These are phyloP conservation scores for Myripristis murdjan DNA, from an alignment of 2,797 vertebrate species.

Conservation along the genomic window DNA sequence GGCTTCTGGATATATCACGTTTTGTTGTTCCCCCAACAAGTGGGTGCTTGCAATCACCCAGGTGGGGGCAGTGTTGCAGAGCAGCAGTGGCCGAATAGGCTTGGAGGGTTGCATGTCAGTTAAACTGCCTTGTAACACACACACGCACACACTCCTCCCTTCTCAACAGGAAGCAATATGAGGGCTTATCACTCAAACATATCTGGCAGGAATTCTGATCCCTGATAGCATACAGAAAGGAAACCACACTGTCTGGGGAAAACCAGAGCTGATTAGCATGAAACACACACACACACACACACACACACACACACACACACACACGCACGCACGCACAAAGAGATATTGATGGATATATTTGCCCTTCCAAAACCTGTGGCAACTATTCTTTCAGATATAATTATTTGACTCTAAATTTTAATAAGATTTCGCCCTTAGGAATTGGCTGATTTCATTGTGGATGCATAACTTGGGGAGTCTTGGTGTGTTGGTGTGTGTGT, in stretches of 20 bases:
- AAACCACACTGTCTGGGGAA: conserved; percentile 12
- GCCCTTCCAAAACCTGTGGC: neutral
- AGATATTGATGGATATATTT: neutral
- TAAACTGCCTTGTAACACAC: neutral
- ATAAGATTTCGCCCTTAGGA: neutral
- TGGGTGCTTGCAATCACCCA: conserved; percentile 32
- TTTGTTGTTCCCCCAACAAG: neutral
- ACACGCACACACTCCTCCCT: conserved; percentile 37
- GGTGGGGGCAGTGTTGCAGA: conserved; percentile 65
- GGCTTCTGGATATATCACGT: no score
- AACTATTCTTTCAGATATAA: no score
- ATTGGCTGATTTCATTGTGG: conserved; percentile 22
- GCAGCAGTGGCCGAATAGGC: neutral
- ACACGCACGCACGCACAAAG: neutral
- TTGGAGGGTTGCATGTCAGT: neutral
- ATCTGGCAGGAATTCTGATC: conserved; percentile 75
- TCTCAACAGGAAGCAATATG: conserved; percentile 76
- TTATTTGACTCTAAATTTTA: no score
- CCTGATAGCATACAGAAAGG: conserved; percentile 43
- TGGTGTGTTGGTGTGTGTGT: neutral
- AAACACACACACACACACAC: conserved; percentile 11
- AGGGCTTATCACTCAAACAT: conserved; percentile 66
- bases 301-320: neutral
- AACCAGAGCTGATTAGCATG: neutral
- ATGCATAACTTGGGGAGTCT: neutral